These are phyloP conservation scores for Ectemnius continuus DNA, from an alignment of 2,888 invertebrate species.

Conservation along the genomic window DNA sequence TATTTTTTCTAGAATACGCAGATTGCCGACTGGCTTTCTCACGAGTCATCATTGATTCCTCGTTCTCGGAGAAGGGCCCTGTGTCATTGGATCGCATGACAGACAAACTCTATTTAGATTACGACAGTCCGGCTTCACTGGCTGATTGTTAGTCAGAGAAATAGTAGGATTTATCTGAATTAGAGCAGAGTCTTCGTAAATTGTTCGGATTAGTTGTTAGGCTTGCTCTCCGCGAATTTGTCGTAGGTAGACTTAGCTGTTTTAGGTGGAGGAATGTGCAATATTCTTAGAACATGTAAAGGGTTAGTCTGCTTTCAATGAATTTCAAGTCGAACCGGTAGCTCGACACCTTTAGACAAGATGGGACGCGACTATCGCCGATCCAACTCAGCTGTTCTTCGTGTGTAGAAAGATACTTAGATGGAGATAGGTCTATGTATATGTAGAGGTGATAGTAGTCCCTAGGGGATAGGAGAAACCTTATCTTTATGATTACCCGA, in stretches of 20 bases:
- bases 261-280: no score
- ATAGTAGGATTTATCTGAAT: no score
- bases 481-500: constrained; percentile 71
- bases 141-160: not conserved
- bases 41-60: not conserved
- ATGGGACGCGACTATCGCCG: constrained; percentile 33
- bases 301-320: not conserved
- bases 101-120: constrained; percentile 23
- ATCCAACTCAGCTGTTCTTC: constrained; percentile 47
- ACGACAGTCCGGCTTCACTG: constrained; percentile 35
- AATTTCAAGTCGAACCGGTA: not conserved
- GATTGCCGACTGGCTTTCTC: constrained; percentile 50
- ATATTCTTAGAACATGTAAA: not conserved
- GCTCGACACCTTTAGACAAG: not conserved
- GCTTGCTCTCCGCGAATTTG: no score
- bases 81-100: constrained; percentile 14
- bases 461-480: constrained; percentile 51
- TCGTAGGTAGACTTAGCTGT: no score
- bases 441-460: constrained; percentile 39
- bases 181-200: no score
- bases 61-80: not conserved
- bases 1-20: constrained; percentile 67
- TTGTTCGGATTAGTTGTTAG: no score
- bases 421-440: constrained; percentile 28
- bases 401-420: constrained; percentile 52